Conservation (phyloP, 2,113 vertebrate species). For the Cepphus grylle region DNA sequence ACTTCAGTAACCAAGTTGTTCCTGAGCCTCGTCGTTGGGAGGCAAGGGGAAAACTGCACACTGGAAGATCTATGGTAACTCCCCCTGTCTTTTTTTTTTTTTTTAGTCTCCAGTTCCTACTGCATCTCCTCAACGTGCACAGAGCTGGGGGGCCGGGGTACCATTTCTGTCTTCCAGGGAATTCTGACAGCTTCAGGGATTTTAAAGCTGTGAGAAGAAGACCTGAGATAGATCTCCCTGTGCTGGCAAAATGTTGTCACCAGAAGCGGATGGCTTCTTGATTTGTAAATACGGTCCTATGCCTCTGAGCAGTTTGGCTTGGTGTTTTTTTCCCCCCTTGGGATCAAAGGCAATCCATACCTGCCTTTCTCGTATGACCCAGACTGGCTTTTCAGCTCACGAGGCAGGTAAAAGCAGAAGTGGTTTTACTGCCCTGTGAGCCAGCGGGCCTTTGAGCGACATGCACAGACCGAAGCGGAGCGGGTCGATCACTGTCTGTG, state of each 20-base stretch:
- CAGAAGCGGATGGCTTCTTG: background rate
- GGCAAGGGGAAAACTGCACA: background rate
- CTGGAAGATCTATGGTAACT: rapidly evolving
- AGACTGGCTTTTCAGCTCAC: background rate
- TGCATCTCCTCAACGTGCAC: background rate
- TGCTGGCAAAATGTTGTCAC: background rate
- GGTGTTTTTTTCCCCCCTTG: no score
- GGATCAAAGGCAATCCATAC: background rate
- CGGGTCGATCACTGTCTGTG: rapidly evolving
- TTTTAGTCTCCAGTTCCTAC: background rate
- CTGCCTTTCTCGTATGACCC: background rate
- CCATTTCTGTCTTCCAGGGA: background rate
- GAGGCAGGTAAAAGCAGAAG: background rate
- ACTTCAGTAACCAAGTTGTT: background rate
- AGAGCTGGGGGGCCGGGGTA: no score
- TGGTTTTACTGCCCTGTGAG: background rate
- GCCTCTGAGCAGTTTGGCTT: background rate
- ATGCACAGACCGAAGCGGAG: rapidly evolving
- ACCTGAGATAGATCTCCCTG: background rate
- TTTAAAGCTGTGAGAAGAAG: background rate
- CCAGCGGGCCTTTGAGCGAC: background rate
- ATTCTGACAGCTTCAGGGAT: background rate
- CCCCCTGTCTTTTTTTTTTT: rapidly evolving
- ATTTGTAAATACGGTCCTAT: background rate
- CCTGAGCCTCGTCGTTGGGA: background rate